phyloP scores from a whole-genome alignment of 2,797 vertebrate species.

The Loriculus beryllinus region DNA sequence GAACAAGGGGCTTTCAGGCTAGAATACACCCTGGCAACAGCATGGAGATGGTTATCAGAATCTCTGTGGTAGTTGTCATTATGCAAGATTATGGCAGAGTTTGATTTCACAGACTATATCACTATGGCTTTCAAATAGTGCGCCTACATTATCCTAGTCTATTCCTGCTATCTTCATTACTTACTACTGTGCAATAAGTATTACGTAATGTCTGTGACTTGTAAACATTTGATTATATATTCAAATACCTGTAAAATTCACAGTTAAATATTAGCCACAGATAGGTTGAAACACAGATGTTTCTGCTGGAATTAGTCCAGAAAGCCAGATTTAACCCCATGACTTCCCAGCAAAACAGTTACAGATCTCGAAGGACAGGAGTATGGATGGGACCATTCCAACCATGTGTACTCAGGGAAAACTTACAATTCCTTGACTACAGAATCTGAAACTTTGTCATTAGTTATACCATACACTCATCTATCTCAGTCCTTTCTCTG shows the following conservation, averaged over 20 bases:
- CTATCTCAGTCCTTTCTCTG: background rate
- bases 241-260: slow-evolving; percentile 47
- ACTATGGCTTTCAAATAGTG: background rate
- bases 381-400: background rate
- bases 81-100: background rate
- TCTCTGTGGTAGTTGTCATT: background rate
- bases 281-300: slow-evolving; percentile 22
- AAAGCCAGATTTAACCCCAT: background rate
- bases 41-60: background rate
- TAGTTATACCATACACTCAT: background rate
- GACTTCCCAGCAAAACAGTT: background rate
- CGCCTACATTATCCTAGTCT: background rate
- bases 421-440: background rate
- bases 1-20: background rate
- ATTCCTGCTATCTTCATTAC: background rate
- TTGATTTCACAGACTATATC: background rate
- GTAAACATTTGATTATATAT: slow-evolving; percentile 43
- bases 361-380: background rate
- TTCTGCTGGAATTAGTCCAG: slow-evolving; percentile 22
- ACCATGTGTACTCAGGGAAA: background rate
- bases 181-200: background rate
- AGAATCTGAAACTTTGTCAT: background rate
- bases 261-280: background rate
- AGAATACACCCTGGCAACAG: background rate
- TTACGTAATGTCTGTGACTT: background rate